phyloP scores from a whole-genome alignment of 1,140 invertebrate species.

The Amphibalanus amphitrite region DNA sequence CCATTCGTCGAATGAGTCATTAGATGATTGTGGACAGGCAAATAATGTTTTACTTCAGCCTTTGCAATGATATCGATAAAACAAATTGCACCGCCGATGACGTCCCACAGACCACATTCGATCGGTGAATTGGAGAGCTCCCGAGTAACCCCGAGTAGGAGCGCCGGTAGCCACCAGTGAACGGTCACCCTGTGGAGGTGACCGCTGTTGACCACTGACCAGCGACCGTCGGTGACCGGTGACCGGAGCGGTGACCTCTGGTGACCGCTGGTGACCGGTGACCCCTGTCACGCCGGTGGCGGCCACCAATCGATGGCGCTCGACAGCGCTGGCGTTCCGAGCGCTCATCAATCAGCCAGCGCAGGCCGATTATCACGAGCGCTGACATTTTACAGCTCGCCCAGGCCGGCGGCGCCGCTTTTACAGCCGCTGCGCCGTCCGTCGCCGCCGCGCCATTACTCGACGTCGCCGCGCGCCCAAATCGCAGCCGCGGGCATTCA shows the following conservation, averaged over 20 bases:
- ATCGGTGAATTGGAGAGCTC: no score
- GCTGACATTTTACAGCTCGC: background rate
- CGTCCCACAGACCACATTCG: no score
- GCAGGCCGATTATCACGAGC: background rate
- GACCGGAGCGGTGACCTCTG: no score
- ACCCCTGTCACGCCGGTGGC: background rate
- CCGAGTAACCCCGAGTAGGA: no score
- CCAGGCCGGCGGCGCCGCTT: background rate
- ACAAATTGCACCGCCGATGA: no score
- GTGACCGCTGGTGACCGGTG: no score
- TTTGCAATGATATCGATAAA: no score
- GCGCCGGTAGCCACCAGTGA: no score
- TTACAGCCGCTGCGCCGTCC: background rate
- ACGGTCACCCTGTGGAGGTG: no score
- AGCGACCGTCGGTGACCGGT: background rate
- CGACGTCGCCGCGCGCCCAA: background rate
- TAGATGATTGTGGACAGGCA: no score
- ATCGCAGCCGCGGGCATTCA: background rate
- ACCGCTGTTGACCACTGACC: background rate
- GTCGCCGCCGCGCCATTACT: background rate
- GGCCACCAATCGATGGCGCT: background rate
- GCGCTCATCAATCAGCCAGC: background rate
- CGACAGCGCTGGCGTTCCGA: background rate
- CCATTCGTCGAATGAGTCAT: no score
- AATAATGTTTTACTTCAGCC: no score